Base-by-base conservation (phyloP, 2,113 vertebrate genomes). In the Columba janthina region DNA sequence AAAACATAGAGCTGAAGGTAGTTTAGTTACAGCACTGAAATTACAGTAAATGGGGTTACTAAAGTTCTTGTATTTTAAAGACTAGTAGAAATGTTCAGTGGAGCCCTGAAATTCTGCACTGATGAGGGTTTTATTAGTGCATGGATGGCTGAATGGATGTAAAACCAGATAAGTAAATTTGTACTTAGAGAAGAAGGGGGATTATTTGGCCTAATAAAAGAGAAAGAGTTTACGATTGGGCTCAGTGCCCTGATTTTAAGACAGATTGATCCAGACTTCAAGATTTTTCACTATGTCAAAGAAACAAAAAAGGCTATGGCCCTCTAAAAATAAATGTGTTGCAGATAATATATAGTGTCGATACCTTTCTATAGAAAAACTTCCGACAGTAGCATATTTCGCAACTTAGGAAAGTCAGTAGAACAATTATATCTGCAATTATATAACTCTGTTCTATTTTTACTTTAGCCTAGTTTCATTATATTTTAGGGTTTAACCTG, bases 261-360 rank as follows among this genome's bases (percentile, higher is more conserved):
- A 90, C 6, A 62, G 65, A 90, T 86, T 89, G 73, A 94, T 79
- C 40, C 51, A 87, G 61, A 86, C 61, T 40, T 91, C 36, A 61
- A 80, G 73, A 87, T 90, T 92, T 95, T 92, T 67, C 31, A 65
- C 50, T 93, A 36, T 89, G 76, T 75, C 88, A 95, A 77, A 90
- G 48, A 90, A 90, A 92, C 56, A 8, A 61, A 92, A 96, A 87
- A 88, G 69, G 7, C 5, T 75, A 44, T 31, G n/a, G 58, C 12
- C 40, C n/a, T 96, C 78, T 85, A 92, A 89, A 96, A 94, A 92
- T 81, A 93, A 87, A 75, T n/a, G 54, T 66, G 24, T 73, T 88
- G 32, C 28, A 78, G 69, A 46, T 80, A 93, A 85, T 91, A 73
- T 48, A 78, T 72, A 54, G 14, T 71, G 42, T 93, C 84, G 64